Evolutionary conservation across 2,797 vertebrate genomes (phyloP).

Genomic region (Yasuhikotakia modesta): DNA sequence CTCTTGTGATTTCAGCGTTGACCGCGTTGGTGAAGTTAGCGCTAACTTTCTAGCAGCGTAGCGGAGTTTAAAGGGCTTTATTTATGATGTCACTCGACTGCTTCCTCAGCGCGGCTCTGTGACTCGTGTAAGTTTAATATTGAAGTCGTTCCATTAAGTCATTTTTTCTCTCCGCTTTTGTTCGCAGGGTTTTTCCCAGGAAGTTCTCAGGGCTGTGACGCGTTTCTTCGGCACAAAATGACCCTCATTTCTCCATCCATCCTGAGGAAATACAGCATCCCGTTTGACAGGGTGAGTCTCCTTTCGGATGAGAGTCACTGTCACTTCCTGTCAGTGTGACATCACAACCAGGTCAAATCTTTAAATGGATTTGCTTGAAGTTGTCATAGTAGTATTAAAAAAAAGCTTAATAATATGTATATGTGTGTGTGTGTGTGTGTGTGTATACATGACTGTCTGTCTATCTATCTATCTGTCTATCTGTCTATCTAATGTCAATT

Average conservation of each 20-base stretch:
- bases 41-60: not conserved
- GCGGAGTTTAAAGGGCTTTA: too few species aligned
- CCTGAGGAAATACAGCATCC: constrained; percentile 95
- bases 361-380: too few species aligned
- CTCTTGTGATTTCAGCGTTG: not conserved
- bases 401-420: not conserved
- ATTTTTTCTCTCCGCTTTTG: not conserved
- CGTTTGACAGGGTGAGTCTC: constrained; percentile 88
- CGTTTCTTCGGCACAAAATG: constrained; percentile 98
- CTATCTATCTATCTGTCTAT: not conserved
- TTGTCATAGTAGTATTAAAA: not conserved
- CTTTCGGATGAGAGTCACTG: not conserved
- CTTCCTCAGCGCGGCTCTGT: too few species aligned
- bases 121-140: too few species aligned
- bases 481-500: not conserved
- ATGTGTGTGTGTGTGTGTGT: too few species aligned
- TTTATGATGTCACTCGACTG: too few species aligned
- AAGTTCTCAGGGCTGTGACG: constrained; percentile 96
- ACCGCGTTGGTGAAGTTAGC: not conserved
- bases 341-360: not conserved
- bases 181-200: constrained; percentile 92
- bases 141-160: too few species aligned
- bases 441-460: not conserved
- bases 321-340: constrained; percentile 10
- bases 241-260: constrained; percentile 97